Evolutionary conservation across 2,113 vertebrate genomes (phyloP), one percentile per base, ranked within the genome.

Genomic region (Oncorhynchus tshawytscha): DNA sequence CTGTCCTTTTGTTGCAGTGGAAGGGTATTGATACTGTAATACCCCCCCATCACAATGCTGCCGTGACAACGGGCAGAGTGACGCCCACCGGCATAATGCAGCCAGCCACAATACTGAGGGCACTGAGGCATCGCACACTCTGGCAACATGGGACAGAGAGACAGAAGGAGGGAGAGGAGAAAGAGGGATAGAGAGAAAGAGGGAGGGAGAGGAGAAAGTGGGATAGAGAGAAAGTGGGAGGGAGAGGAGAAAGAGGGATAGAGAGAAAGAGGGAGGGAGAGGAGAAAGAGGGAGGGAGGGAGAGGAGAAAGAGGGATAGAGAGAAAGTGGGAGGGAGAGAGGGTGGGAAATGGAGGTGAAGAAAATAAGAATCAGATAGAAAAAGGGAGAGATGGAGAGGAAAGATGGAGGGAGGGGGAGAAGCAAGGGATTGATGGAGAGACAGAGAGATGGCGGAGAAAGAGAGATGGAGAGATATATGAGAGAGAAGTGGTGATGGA

Each of bases 1-100:
- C 91, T 92, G 90, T 92, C 91, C 91, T 92, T 94, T 94, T 94
- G 93, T 94, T 91, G 93, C 93, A 94, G 93, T 93, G 93, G 92
- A 91, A 94, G 91, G 82, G 91, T 93, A 93, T 93, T 92, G 92
- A 94, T 94, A 94, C 93, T 92, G 93, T 93, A 93, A 92, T 90
- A 88, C 90, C 89, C 39, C 29, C 29, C 29, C 29, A 85, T 89
- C 89, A 92, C 91, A 92, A 91, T 91, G 90, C 90, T 89, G 83
- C 87, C 89, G 84, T 89, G 89, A 92, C 89, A 91, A 93, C 87
- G 88, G 84, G 88, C 88, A 89, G 87, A 90, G 91, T 88, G 87
- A 92, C 92, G 91, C 91, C 89, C 87, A 91, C 90, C 88, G 91
- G 91, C 91, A 93, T 90, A 92, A 93, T 91, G 90, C 91, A 90